A percentile compares a stretch with the other conserved stretches of the same genome.
Conservation (phyloP, 64 coral and sea anemone genomes). For the Stichodactyla mertensii region DNA sequence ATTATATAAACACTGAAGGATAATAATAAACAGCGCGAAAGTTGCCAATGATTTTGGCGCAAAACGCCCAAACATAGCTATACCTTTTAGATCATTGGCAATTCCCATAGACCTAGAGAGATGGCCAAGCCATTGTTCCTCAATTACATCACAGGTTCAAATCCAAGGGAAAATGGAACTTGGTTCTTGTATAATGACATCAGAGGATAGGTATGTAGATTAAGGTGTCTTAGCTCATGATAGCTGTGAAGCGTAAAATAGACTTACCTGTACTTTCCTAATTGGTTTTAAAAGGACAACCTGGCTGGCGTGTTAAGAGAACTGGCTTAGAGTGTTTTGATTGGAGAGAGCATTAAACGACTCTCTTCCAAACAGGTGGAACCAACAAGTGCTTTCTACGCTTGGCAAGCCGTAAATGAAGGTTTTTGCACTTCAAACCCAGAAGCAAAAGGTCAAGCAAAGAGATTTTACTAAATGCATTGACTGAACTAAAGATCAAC, state of each 20-base stretch:
- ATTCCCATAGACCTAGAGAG: slow-evolving; percentile 48
- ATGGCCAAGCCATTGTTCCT: slow-evolving; percentile 64
- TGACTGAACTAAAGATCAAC: not conserved
- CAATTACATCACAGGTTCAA: slow-evolving; percentile 86
- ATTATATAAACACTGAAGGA: slow-evolving; percentile 18
- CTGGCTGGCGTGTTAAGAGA: not conserved
- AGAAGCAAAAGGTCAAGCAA: not conserved
- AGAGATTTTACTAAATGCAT: not conserved
- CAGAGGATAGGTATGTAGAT: slow-evolving; percentile 70
- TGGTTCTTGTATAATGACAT: slow-evolving; percentile 53
- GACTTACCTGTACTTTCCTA: slow-evolving; percentile 36
- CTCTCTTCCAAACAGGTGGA: not conserved
- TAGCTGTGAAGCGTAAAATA: slow-evolving; percentile 47
- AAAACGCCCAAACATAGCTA: slow-evolving; percentile 90
- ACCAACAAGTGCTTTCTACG: not conserved
- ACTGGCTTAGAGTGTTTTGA: not conserved
- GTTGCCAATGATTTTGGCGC: slow-evolving; percentile 65
- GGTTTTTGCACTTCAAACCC: not conserved
- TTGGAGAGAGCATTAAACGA: not conserved
- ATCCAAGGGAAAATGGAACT: not conserved
- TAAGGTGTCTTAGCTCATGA: slow-evolving; percentile 70
- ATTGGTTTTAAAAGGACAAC: slow-evolving; percentile 59
- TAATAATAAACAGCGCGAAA: slow-evolving; percentile 43
- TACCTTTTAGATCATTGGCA: slow-evolving; percentile 79
- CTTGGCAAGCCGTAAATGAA: not conserved